Evolutionary conservation across 1,140 invertebrate species (phyloP), one percentile per base, ranked within the genome.

Genomic region (Argopecten irradians): DNA sequence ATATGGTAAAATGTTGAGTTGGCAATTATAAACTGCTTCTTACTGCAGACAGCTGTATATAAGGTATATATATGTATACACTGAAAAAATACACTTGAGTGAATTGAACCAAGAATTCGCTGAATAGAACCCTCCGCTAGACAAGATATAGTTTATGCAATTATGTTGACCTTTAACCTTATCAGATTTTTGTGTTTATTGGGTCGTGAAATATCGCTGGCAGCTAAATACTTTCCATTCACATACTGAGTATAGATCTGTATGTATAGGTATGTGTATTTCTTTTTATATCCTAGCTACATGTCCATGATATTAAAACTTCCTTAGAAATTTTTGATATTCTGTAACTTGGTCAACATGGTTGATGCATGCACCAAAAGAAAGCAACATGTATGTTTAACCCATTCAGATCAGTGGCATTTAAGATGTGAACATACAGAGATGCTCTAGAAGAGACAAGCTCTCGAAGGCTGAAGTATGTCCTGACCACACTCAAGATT

Each of bases 181-280:
- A 71, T 71, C 55, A 71, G 55, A 71, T 71, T 71, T 71, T n/a
- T 71, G 55, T 71, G n/a, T 5, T 71, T 71, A 71, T 71, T 71
- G 55, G 55, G n/a, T n/a, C 55, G n/a, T 71, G n/a, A 71, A 71
- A 71, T 71, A 46, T 71, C n/a, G 5, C 55, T 71, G 55, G 55
- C 55, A 71, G 55, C 55, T 71, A 71, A 71, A 71, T 71, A 71
- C 55, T 71, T 71, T 28, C 55, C 55, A 71, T 71, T 71, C 55
- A 71, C 16, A 16, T 71, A 71, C 28, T 71, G n/a, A 39, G 55
- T 8, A 71, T 71, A 71, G 22, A 55, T n/a, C 43, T 55, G 43
- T 19, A 19, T 11, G 13, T 2, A 16, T 46, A 46, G 43, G 43
- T 46, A 19, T 11, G 43, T 46, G 9, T 46, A 46, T 46, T 16